Evolutionary conservation across 1,140 invertebrate species (phyloP), one percentile per base, ranked within the genome.

Genomic region (Megalopta genalis): DNA sequence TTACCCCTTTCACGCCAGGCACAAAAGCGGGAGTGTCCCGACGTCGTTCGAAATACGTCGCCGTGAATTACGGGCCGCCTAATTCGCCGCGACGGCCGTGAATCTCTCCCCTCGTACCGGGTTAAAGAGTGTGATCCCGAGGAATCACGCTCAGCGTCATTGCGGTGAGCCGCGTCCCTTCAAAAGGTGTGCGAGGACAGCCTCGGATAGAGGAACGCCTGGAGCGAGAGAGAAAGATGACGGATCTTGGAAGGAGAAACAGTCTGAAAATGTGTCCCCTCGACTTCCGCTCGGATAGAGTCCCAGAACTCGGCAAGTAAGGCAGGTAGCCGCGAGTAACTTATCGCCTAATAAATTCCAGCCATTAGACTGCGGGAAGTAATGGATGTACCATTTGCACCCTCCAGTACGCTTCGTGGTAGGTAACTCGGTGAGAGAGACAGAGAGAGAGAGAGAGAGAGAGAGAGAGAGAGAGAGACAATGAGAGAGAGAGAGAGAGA

Each of bases 301-400:
- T 76, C 81, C 65, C 76, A 80, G 86, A 88, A 86, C 85, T 88
- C 84, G 70, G 77, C 83, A 77, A 86, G 88, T 85, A 83, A 77
- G 77, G 79, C 81, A 75, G 82, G 73, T 87, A 76, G 82, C 69
- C 74, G 76, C 27, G 86, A 88, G 83, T 88, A 90, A 90, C 88
- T 90, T 90, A 90, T 89, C 86, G 87, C 82, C 89, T 86, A 90
- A 89, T 90, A 90, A 90, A 90, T 90, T 89, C 87, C 82, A 85
- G 82, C 89, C 87, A 90, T 90, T 90, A 90, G 85, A 90, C 84
- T 89, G 86, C 73, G 80, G 88, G 88, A 87, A 90, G 84, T 90
- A 90, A 90, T 90, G 88, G 83, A 88, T 86, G 88, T 89, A 88
- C 82, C 86, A 89, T 89, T 90, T 89, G 83, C 83, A 84, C 88